Conservation (phyloP, 1,140 invertebrate species). For the Hylyphantes graminicola region DNA sequence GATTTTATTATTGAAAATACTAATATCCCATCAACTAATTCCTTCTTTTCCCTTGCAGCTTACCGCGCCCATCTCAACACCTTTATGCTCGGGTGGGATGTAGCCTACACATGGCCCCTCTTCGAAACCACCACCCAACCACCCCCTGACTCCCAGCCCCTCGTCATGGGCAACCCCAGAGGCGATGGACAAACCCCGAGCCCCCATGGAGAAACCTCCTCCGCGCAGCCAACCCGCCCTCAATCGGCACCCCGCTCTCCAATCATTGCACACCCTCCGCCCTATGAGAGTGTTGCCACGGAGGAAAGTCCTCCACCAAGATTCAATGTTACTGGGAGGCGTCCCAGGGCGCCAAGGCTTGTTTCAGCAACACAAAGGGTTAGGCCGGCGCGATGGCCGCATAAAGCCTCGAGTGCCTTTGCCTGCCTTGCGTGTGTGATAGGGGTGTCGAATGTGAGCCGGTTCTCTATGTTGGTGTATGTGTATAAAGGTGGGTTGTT, state of each 20-base stretch:
- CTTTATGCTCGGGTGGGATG: conserved; percentile 60
- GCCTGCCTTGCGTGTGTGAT: conserved; percentile 86
- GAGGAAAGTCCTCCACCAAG: neutral
- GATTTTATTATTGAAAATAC: no score
- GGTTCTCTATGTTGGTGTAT: conserved; percentile 86
- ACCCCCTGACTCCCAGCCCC: conserved; percentile 37
- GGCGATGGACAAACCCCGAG: neutral
- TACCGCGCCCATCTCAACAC: neutral
- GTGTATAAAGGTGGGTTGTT: conserved; percentile 81
- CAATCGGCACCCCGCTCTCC: neutral
- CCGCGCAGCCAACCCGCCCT: neutral
- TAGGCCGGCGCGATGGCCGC: conserved; percentile 51
- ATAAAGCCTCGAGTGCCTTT: conserved; percentile 72
- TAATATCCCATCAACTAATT: neutral
- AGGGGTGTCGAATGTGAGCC: conserved; percentile 87
- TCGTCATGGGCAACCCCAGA: conserved; percentile 50
- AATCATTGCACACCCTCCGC: conserved; percentile 23
- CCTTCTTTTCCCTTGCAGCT: conserved; percentile 6
- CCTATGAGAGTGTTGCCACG: conserved; percentile 41
- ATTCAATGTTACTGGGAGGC: neutral
- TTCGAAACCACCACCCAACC: conserved; percentile 36
- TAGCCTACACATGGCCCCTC: conserved; percentile 56
- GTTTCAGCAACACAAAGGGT: neutral
- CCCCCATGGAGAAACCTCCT: conserved; percentile 18
- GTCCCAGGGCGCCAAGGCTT: neutral